Evolutionary conservation across 92 coral and sea anemone genomes (phyloP), one percentile per base, ranked within the genome.

Genomic region (Porites rus): DNA sequence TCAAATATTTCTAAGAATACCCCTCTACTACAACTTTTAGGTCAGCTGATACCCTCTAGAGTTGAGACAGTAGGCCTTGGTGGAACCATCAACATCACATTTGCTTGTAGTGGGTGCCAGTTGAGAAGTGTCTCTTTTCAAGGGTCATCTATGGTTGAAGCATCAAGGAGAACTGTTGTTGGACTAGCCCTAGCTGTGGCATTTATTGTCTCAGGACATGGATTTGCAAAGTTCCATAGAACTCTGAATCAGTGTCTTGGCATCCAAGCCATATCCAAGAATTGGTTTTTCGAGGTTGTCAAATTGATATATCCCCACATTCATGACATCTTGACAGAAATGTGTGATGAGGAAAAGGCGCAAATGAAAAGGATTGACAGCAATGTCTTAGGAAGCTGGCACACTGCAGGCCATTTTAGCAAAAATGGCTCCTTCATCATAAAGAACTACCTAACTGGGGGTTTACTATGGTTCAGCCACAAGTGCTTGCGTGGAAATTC

Each of bases 151-250:
- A 6, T 82, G 24, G 79, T 91, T 7, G 94, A 91, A 11, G 91
- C 86, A 1, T 87, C 91, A 28, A 87, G 78, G 65, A 73, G 89
- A 43, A 87, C 89, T 2, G 94, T 83, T 12, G 90, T 88, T 60
- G 91, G 94, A 7, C 81, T 92, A 1, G 92, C 92, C 7, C 75
- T 91, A 10, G 84, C 84, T 61, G 93, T 90, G 38, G 94, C 94
- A 51, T 91, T 91, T 74, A 67, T 88, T 67, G 72, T 67, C 72
- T 67, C 72, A 25, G 25, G 22, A 25, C 38, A 67, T 54, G 59
- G 59, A 1, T 25, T 54, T 54, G 59, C 13, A 54, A 54, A 54
- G 59, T 54, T 54, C 59, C 10, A 80, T 91, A n/a, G 65, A 84
- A 63, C 89, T 87, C 1, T 82, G 76, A 82, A 77, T 84, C 19